These are phyloP conservation scores for Pyralis farinalis DNA, from an alignment of 2,888 invertebrate species.

Conservation along the genomic window DNA sequence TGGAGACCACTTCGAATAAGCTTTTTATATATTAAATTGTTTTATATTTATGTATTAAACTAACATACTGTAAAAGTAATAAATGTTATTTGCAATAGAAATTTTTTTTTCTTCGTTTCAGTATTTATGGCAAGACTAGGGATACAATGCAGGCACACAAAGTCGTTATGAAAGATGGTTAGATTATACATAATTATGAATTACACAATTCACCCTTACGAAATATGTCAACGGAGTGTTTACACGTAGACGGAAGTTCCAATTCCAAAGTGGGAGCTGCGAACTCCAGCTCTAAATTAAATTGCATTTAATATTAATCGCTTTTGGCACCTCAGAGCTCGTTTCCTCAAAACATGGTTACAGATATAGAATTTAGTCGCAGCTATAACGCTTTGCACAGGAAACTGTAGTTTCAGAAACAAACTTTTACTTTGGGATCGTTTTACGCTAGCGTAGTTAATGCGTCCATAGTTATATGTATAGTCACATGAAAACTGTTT, in stretches of 20 bases:
- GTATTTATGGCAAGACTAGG: no score
- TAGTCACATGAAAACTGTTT: constrained; percentile 18
- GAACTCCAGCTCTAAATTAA: constrained; percentile 27
- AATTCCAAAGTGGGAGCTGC: constrained; percentile 18
- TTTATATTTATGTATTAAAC: no score
- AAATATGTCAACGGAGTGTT: constrained; percentile 12
- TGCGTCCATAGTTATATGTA: constrained; percentile 16
- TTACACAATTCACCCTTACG: neutral
- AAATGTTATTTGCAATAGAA: no score
- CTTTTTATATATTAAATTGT: no score
- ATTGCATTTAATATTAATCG: constrained; percentile 38
- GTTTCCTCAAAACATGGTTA: constrained; percentile 24
- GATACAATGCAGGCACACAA: no score
- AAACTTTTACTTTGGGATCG: constrained; percentile 41
- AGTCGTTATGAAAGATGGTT: no score
- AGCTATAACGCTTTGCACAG: constrained; percentile 36
- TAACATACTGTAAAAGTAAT: no score
- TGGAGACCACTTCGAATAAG: no score
- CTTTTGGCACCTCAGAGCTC: constrained; percentile 36
- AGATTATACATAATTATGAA: neutral
- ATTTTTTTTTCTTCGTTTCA: no score
- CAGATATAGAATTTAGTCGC: constrained; percentile 25
- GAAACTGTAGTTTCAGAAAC: constrained; percentile 38
- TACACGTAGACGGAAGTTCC: constrained; percentile 15
- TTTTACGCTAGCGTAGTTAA: constrained; percentile 18